These are phyloP conservation scores for Mastomys coucha DNA, from an alignment of 2,113 vertebrate species.

Conservation along the genomic window DNA sequence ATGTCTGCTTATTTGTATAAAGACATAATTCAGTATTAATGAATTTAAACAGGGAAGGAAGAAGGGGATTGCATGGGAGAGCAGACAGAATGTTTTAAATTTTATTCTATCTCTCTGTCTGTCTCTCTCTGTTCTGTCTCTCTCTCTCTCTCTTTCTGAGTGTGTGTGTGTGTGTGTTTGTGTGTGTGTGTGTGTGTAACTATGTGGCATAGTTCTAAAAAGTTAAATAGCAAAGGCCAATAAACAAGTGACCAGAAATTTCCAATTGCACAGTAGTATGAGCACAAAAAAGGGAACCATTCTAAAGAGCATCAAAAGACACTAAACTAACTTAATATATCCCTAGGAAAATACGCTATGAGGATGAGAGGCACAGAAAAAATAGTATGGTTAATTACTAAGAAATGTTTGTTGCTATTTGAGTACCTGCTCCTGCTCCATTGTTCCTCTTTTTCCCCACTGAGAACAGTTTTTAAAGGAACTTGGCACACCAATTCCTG, in stretches of 20 bases:
- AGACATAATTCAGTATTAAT: neutral
- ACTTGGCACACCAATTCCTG: neutral
- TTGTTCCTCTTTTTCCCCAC: neutral
- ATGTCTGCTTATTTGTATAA: neutral
- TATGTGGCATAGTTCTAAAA: constrained; percentile 1
- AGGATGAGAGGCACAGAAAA: neutral
- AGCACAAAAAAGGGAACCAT: neutral
- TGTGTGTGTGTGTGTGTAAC: too few relatives aligned
- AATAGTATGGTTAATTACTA: neutral
- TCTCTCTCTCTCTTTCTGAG: neutral
- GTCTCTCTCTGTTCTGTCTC: neutral
- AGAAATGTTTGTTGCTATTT: neutral
- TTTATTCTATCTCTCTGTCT: neutral
- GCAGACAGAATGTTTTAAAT: neutral
- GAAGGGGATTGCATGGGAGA: neutral
- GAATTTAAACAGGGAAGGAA: neutral
- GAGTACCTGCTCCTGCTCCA: neutral
- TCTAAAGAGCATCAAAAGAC: neutral
- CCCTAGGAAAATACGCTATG: neutral
- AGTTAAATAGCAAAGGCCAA: neutral
- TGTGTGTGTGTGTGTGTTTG: too few relatives aligned
- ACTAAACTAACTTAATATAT: neutral
- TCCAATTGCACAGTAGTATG: neutral
- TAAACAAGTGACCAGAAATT: neutral
- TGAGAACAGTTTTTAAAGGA: neutral